A percentile compares a stretch with the other conserved stretches of the same genome.
phyloP scores from a whole-genome alignment of 37 sponge, comb jelly and placozoan genomes.

The Crambe crambe region DNA sequence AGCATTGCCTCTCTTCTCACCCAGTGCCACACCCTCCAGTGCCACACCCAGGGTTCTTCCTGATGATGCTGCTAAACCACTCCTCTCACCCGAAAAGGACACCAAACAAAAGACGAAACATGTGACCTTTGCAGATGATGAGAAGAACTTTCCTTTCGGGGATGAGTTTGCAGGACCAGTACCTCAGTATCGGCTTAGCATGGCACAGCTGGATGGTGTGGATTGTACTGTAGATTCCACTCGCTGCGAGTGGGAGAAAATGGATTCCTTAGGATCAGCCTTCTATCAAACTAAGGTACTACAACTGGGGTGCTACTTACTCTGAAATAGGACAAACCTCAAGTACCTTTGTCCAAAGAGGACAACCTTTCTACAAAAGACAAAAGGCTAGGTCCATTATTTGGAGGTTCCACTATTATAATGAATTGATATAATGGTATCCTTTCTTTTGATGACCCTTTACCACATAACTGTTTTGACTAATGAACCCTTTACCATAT shows the following conservation, averaged over 20 bases:
- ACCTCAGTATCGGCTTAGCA: slow-evolving; percentile 10
- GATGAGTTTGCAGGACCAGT: not conserved
- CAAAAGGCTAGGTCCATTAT: too few species aligned
- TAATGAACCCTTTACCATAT: too few species aligned
- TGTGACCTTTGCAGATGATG: slow-evolving; percentile 29
- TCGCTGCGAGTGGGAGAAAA: slow-evolving; percentile 16
- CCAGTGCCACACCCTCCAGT: slow-evolving; percentile 4
- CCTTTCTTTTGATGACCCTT: too few species aligned
- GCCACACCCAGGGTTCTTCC: slow-evolving; percentile 3
- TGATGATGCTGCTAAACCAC: not conserved
- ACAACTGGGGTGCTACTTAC: too few species aligned
- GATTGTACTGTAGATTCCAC: slow-evolving; percentile 24
- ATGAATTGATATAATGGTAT: too few species aligned
- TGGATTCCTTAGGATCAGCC: slow-evolving; percentile 3
- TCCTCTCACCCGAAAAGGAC: not conserved
- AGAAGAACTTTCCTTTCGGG: not conserved
- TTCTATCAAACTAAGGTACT: too few species aligned
- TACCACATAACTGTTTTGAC: not conserved
- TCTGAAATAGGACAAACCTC: too few species aligned
- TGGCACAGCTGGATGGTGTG: slow-evolving; percentile 45
- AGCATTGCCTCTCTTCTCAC: too few species aligned
- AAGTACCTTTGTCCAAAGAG: too few species aligned
- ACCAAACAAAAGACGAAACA: not conserved
- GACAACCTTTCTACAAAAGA: too few species aligned
- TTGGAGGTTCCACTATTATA: too few species aligned